These are phyloP conservation scores for Trissoscelio sp. DNA, from an alignment of 2,888 invertebrate species.

Conservation along the genomic window DNA sequence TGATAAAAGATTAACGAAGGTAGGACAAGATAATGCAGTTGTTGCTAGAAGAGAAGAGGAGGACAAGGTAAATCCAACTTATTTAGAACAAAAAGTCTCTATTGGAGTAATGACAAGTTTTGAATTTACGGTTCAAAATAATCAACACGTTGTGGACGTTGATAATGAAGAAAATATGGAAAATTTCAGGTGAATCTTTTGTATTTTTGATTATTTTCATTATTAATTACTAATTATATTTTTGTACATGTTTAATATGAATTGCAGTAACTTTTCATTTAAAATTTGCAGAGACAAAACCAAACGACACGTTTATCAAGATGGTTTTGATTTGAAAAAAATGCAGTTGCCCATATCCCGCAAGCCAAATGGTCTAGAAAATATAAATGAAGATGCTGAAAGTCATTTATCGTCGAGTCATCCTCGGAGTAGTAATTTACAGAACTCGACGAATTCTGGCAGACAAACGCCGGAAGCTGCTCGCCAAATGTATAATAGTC, in stretches of 20 bases:
- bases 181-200: constrained; percentile 51
- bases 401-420: constrained; percentile 80
- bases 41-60: constrained; percentile 47
- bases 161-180: constrained; percentile 58
- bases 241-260: background rate
- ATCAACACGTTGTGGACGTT: constrained; percentile 71
- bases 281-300: constrained; percentile 50
- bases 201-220: too few species aligned
- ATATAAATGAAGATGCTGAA: constrained; percentile 81
- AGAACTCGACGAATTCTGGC: constrained; percentile 25
- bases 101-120: constrained; percentile 90
- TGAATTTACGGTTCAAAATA: constrained; percentile 85
- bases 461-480: constrained; percentile 33
- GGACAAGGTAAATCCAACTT: constrained; percentile 77
- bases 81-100: constrained; percentile 86
- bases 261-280: too few species aligned
- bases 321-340: constrained; percentile 65
- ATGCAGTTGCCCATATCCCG: constrained; percentile 74
- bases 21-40: constrained; percentile 6
- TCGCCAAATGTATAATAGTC: constrained; percentile 11
- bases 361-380: constrained; percentile 77
- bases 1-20: constrained; percentile 23
- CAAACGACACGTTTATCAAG: constrained; percentile 33
- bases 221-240: background rate
- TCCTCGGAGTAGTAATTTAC: constrained; percentile 76